Base-by-base conservation (phyloP, 2,113 vertebrate species). In the Zonotrichia leucophrys region DNA sequence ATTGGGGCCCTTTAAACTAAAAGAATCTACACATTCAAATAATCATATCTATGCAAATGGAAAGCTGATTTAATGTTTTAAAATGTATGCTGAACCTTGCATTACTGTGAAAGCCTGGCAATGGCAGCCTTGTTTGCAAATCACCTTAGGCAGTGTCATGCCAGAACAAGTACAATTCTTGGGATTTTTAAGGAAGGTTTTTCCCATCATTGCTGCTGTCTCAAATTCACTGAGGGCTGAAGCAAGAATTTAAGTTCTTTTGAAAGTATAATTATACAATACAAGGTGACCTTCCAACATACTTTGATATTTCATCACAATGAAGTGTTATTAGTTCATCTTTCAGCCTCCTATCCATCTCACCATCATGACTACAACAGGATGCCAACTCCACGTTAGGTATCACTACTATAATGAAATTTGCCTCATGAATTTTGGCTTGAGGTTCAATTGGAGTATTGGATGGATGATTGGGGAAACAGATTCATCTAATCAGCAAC, bases 131-230 rank as follows among this genome's bases (percentile, higher is more conserved):
- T 91, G 82, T 98, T 98, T 9, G 73, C 84, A 92, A 95, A 91
- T 94, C 94, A 98, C 97, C 95, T 97, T 93, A 97, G 97, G 97
- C 96, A 93, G 91, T 92, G 83, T 96, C 97, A 91, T 97, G 97
- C 97, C 97, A 98, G 98, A 98, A 98, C 97, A 98, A 98, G 97
- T 97, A 98, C n/a, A 68, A 88, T 96, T 96, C 91, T 94, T 98
- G 97, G 97, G 98, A 97, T 97, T 98, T 98, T 97, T 96, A 94
- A 95, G 96, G 96, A 97, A 97, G 97, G 97, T 96, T 98, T 98
- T 98, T 98, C 95, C 90, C 97, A 98, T 96, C 95, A 23, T 92
- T 98, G 97, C 33, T 88, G 78, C 95, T 96, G 94, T 96, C 94
- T 97, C 96, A 95, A 95, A 93, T 88, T 97, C 94, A 97, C 97